A percentile compares a stretch with the other conserved stretches of the same genome.
Conservation (phyloP, 1,140 invertebrate species). For the honey bee (Apis mellifera) region Amel_HAv3.1 CM009944.2:7528501-7529000, state of each 20-base stretch:
- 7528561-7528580: slow-evolving; percentile 87
- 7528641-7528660: slow-evolving; percentile 86
- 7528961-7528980: slow-evolving; percentile 80
- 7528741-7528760: not conserved
- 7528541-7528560: slow-evolving; percentile 61
- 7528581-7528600: slow-evolving; percentile 90
- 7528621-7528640: slow-evolving; percentile 89
- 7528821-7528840: slow-evolving; percentile 89
- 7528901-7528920: slow-evolving; percentile 89
- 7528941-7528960: slow-evolving; percentile 84
- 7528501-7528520: slow-evolving; percentile 29
- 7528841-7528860: slow-evolving; percentile 91
- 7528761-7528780: no score
- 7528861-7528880: slow-evolving; percentile 92
- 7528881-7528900: slow-evolving; percentile 89
- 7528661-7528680: slow-evolving; percentile 88
- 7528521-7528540: slow-evolving; percentile 4
- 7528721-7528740: slow-evolving; percentile 8
- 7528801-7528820: slow-evolving; percentile 90
- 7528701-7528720: slow-evolving; percentile 40
- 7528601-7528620: slow-evolving; percentile 88
- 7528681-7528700: slow-evolving; percentile 89
- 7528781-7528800: slow-evolving; percentile 85
- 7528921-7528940: slow-evolving; percentile 86
- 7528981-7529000: slow-evolving; percentile 76